phyloP scores from a whole-genome alignment of 2,113 vertebrate species.

The Neodon shergylaensis region DNA sequence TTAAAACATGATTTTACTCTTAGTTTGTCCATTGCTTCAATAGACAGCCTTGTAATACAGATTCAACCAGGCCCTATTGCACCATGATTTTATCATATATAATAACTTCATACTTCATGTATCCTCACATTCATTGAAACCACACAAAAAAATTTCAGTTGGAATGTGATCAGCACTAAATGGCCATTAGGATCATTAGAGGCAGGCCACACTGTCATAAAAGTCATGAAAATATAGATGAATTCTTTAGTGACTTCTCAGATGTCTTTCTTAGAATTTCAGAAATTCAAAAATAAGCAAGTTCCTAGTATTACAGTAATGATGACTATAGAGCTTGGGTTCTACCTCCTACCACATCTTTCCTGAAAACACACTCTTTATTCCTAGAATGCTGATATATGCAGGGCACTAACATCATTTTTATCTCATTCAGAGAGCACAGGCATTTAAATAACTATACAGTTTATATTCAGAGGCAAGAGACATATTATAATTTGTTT shows the following conservation, averaged over 20 bases:
- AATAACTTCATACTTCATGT: background rate
- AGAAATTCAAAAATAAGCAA: background rate
- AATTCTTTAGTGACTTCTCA: background rate
- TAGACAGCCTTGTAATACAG: background rate
- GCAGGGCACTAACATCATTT: background rate
- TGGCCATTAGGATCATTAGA: background rate
- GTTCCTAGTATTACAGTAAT: fast-evolving
- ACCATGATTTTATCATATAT: background rate
- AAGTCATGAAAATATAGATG: background rate
- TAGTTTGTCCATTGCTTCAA: background rate
- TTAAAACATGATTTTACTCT: background rate
- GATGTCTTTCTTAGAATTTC: background rate
- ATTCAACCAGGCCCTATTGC: background rate
- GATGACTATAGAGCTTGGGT: fast-evolving
- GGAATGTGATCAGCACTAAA: background rate
- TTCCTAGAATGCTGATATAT: background rate
- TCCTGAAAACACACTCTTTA: background rate
- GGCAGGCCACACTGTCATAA: no score
- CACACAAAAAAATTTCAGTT: background rate
- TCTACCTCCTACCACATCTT: background rate
- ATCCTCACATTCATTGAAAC: background rate
- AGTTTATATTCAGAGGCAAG: background rate
- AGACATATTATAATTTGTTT: background rate
- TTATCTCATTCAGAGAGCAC: background rate
- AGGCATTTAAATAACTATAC: background rate